Conservation (phyloP, 2,113 vertebrate species). For the Ameiurus melas region DNA sequence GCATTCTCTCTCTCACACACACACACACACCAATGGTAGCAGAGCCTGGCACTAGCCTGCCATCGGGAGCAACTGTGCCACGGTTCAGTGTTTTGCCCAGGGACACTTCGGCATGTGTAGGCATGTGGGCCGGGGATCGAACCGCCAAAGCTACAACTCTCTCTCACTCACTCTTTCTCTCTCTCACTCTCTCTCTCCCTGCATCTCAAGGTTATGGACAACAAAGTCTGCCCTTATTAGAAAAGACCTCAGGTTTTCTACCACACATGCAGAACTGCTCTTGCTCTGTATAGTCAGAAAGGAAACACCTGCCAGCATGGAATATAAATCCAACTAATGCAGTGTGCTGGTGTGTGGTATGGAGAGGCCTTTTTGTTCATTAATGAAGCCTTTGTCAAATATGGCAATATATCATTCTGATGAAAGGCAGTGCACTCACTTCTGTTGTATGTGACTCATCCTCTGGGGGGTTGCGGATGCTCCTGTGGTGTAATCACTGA, state of each 20-base stretch:
- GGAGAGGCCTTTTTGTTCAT: slow-evolving; percentile 39
- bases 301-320: slow-evolving; percentile 3
- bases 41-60: too few relatives aligned
- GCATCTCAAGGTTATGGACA: neutral
- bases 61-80: too few relatives aligned
- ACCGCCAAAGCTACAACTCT: neutral
- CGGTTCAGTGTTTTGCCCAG: too few relatives aligned
- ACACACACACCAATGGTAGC: too few relatives aligned
- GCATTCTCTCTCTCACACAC: too few relatives aligned
- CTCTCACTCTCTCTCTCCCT: neutral
- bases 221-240: neutral
- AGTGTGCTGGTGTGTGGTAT: slow-evolving; percentile 26
- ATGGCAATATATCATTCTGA: slow-evolving; percentile 53
- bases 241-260: neutral
- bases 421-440: slow-evolving; percentile 55
- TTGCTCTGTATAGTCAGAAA: neutral
- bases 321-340: slow-evolving; percentile 30
- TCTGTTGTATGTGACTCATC: slow-evolving; percentile 61
- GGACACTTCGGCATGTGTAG: too few relatives aligned
- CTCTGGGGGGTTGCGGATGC: slow-evolving; percentile 31
- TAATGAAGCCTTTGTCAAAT: slow-evolving; percentile 56
- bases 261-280: neutral
- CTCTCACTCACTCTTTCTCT: neutral
- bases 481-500: slow-evolving; percentile 45
- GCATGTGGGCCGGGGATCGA: too few relatives aligned